Percentiles rank a stretch among this genome's conserved stretches.
phyloP scores from a whole-genome alignment of 2,113 vertebrate species.

The Hiodon alosoides region DNA sequence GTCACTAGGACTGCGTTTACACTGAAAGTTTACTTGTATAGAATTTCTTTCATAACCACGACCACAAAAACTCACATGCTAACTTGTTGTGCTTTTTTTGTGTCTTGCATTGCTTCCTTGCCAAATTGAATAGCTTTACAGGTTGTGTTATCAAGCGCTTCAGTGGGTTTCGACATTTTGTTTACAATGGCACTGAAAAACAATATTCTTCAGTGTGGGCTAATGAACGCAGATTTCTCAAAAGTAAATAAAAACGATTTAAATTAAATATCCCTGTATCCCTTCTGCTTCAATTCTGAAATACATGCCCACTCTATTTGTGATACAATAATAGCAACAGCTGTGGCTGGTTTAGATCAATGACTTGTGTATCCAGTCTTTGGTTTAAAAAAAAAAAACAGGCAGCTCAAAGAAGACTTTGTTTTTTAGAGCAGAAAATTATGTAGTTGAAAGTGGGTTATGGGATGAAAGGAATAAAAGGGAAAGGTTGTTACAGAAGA shows the following conservation, averaged over 20 bases:
- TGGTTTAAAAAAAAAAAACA: conserved; percentile 20
- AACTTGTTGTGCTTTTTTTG: too few species aligned
- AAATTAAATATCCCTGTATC: neutral
- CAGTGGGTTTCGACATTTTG: neutral
- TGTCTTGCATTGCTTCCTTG: too few species aligned
- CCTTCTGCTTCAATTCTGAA: neutral
- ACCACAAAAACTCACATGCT: too few species aligned
- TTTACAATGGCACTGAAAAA: neutral
- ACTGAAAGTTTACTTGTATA: too few species aligned
- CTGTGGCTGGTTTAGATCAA: conserved; percentile 48
- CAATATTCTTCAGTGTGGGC: too few species aligned
- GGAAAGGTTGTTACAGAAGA: conserved; percentile 35
- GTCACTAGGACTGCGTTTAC: too few species aligned
- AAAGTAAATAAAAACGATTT: neutral
- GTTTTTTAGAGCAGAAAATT: conserved; percentile 43
- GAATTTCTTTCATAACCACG: too few species aligned
- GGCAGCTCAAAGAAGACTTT: conserved; percentile 47
- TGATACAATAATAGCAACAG: conserved; percentile 30
- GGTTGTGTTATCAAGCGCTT: neutral
- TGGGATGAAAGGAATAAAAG: conserved; percentile 37
- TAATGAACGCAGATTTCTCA: neutral
- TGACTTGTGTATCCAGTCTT: conserved; percentile 39
- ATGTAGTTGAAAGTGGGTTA: conserved; percentile 45
- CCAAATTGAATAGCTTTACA: neutral
- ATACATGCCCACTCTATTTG: neutral